Evolutionary conservation across 2,797 vertebrate genomes (phyloP).

Genomic region (Ispidina picta): DNA sequence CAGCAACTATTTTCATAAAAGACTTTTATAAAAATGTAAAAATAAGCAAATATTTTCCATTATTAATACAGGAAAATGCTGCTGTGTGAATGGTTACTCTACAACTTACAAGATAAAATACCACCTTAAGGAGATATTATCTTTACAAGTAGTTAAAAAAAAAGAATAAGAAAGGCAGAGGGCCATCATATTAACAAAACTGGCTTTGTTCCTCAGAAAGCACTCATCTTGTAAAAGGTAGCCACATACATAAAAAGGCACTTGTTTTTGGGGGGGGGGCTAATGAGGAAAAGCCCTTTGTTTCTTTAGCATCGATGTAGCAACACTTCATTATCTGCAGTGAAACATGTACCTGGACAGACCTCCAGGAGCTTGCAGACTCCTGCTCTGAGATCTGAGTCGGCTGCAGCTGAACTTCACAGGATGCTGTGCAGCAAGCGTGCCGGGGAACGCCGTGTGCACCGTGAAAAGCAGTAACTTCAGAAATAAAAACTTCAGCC

Average conservation of each 20-base stretch:
- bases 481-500: constrained; percentile 39
- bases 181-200: constrained; percentile 23
- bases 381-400: constrained; percentile 9
- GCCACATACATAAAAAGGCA: constrained; percentile 63
- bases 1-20: constrained; percentile 72
- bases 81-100: constrained; percentile 77
- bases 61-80: constrained; percentile 74
- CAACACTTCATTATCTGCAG: constrained; percentile 58
- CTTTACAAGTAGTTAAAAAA: constrained; percentile 65
- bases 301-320: constrained; percentile 27
- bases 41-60: constrained; percentile 78
- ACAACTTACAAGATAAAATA: constrained; percentile 65
- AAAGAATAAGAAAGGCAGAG: constrained; percentile 46
- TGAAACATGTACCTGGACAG: constrained; percentile 51
- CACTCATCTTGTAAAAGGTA: constrained; percentile 34
- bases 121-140: constrained; percentile 67
- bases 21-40: constrained; percentile 77
- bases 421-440: not conserved
- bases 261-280: constrained; percentile 50
- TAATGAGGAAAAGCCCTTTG: constrained; percentile 25
- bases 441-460: not conserved
- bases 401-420: not conserved
- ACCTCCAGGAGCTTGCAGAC: not conserved
- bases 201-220: constrained; percentile 45
- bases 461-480: not conserved